Evolutionary conservation across 2,113 vertebrate species (phyloP).

Genomic region (Cyanistes caeruleus): DNA sequence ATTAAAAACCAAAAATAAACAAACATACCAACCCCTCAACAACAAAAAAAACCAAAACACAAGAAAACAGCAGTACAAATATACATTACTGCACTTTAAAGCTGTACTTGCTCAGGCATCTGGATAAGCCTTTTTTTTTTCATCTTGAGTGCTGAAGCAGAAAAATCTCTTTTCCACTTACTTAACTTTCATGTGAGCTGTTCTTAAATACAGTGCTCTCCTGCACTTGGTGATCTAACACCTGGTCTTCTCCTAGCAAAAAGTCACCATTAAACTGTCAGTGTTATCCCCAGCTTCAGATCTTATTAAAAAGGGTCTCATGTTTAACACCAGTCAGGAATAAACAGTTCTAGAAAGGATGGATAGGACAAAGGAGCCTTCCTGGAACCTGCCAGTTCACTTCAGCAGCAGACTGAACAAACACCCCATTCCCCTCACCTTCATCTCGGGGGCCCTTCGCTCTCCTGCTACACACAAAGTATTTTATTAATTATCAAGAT

Average conservation of each 20-base stretch:
- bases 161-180: background rate
- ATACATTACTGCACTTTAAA: background rate
- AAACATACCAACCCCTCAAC: background rate
- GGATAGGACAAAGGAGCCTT: background rate
- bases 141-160: background rate
- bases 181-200: background rate
- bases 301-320: background rate
- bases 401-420: background rate
- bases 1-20: background rate
- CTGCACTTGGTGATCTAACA: background rate
- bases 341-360: background rate
- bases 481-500: background rate
- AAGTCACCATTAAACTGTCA: background rate
- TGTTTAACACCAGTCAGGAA: background rate
- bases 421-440: background rate
- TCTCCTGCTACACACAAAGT: background rate
- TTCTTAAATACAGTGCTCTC: background rate
- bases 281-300: background rate
- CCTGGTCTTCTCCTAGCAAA: background rate
- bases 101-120: background rate
- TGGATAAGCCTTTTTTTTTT: background rate
- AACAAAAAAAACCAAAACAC: background rate
- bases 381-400: background rate
- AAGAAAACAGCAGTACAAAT: background rate
- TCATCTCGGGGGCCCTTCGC: background rate